Percentiles rank a stretch among this genome's conserved stretches.
These are phyloP conservation scores for Rhinella marina DNA, from an alignment of 2,797 vertebrate genomes.

Conservation along the genomic window DNA sequence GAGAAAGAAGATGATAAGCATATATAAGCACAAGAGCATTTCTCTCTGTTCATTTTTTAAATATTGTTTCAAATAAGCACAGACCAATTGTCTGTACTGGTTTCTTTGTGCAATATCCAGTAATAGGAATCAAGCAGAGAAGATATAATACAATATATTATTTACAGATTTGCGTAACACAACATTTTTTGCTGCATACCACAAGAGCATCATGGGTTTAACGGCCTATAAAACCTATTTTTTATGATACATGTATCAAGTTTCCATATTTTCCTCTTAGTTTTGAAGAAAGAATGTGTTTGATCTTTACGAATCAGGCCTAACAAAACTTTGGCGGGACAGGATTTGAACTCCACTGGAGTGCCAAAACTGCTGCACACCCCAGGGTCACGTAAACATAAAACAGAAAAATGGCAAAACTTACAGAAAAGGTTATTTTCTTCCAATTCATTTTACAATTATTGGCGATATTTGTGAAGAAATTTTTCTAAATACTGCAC, in stretches of 20 bases:
- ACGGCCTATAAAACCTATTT: slow-evolving; percentile 19
- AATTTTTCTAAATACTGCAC: not conserved
- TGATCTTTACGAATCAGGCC: slow-evolving; percentile 29
- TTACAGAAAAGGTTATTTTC: not conserved
- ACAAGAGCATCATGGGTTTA: not conserved
- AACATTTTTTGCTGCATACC: not conserved
- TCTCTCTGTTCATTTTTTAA: not conserved
- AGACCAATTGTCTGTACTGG: not conserved
- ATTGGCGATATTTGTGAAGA: slow-evolving; percentile 14
- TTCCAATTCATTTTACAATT: slow-evolving; percentile 32
- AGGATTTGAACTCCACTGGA: not conserved
- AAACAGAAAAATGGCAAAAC: slow-evolving; percentile 8
- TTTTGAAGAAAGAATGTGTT: slow-evolving; percentile 27
- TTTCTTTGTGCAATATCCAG: no score
- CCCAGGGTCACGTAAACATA: slow-evolving; percentile 5
- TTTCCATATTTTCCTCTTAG: slow-evolving; percentile 39
- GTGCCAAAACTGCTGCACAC: not conserved
- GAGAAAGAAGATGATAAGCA: not conserved
- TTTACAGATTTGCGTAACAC: not conserved
- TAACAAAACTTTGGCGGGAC: slow-evolving; percentile 1
- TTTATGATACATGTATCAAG: slow-evolving; percentile 34
- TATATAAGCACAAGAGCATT: not conserved
- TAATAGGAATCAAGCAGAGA: no score
- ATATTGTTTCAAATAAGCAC: not conserved
- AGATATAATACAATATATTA: not conserved